phyloP scores from a whole-genome alignment of 2,797 vertebrate species.

The Myotis daubentonii region DNA sequence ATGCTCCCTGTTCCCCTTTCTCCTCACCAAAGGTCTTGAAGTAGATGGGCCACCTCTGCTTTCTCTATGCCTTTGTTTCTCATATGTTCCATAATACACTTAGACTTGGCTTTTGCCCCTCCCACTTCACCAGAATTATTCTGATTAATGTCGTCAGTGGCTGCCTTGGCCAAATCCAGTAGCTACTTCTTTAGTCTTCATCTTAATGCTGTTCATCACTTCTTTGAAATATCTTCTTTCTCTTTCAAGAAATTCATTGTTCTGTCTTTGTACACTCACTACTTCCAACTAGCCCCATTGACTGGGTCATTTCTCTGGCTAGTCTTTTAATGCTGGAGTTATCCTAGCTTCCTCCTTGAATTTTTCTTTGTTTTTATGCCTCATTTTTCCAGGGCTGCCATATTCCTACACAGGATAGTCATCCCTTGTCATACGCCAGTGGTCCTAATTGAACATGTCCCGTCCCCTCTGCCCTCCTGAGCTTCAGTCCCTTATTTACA shows the following conservation, averaged over 20 bases:
- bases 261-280: neutral
- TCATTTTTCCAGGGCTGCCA: neutral
- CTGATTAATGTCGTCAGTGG: neutral
- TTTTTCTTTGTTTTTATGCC: neutral
- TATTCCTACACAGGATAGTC: neutral
- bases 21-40: neutral
- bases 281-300: neutral
- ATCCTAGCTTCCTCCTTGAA: neutral
- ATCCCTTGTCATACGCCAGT: neutral
- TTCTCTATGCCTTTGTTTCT: neutral
- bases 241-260: neutral
- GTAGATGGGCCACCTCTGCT: neutral
- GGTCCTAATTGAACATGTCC: neutral
- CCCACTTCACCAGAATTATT: neutral
- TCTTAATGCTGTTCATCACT: neutral
- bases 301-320: neutral
- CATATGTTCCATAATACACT: neutral
- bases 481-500: neutral
- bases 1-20: neutral
- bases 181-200: neutral
- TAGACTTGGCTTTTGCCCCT: neutral
- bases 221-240: neutral
- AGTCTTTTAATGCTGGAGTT: neutral
- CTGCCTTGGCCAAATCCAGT: neutral
- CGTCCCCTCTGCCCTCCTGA: neutral